A percentile compares a stretch with the other conserved stretches of the same genome.
phyloP scores from a whole-genome alignment of 2,113 vertebrate species.

The Mirounga angustirostris region DNA sequence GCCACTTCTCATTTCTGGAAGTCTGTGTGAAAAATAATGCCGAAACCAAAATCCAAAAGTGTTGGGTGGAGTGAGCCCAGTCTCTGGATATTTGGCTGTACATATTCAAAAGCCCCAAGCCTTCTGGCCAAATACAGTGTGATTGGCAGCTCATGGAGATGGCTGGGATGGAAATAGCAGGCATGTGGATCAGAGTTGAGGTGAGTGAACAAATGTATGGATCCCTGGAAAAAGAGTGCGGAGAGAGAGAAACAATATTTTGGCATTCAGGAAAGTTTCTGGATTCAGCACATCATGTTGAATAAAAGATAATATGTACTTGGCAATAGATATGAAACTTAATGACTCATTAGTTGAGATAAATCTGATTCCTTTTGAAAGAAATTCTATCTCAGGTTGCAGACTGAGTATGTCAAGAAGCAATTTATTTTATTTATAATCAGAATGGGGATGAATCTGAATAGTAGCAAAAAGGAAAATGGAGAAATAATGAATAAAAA shows the following conservation, averaged over 20 bases:
- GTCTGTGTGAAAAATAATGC: slow-evolving; percentile 63
- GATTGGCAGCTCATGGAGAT: slow-evolving; percentile 42
- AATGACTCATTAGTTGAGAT: slow-evolving; percentile 80
- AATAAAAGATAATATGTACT: slow-evolving; percentile 80
- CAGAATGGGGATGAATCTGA: neutral
- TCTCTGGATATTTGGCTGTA: slow-evolving; percentile 47
- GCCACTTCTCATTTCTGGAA: slow-evolving; percentile 59
- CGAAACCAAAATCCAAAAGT: slow-evolving; percentile 67
- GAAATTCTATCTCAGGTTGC: slow-evolving; percentile 65
- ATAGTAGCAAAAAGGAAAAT: slow-evolving; percentile 17
- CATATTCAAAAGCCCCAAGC: slow-evolving; percentile 18
- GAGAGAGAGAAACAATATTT: slow-evolving; percentile 41
- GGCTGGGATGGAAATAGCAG: slow-evolving; percentile 61
- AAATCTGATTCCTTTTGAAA: slow-evolving; percentile 77
- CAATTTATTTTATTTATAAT: slow-evolving; percentile 65
- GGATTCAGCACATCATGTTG: slow-evolving; percentile 68
- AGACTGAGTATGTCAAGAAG: slow-evolving; percentile 74
- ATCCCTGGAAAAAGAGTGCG: slow-evolving; percentile 33
- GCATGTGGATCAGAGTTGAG: slow-evolving; percentile 39
- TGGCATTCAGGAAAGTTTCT: slow-evolving; percentile 58
- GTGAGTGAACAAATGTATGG: neutral
- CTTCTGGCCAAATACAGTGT: slow-evolving; percentile 9
- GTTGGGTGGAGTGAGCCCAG: slow-evolving; percentile 24
- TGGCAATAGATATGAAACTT: slow-evolving; percentile 72
- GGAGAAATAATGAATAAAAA: neutral